Evolutionary conservation across 2,888 invertebrate species (phyloP), one percentile per base, ranked within the genome.

Genomic region (Germaria angustata): DNA sequence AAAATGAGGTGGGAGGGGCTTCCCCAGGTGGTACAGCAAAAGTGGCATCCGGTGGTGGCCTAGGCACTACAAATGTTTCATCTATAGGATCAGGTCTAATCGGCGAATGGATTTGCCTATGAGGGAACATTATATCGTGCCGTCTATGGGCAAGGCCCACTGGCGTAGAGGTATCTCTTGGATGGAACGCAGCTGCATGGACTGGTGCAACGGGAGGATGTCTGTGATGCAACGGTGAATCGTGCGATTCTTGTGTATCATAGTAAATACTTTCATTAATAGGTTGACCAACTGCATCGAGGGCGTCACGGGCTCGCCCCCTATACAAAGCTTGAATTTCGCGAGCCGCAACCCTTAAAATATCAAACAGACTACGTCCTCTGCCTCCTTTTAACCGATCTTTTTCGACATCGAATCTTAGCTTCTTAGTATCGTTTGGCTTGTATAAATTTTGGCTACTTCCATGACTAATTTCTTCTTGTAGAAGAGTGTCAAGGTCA

Each of bases 311-410:
- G n/a, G n/a, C n/a, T n/a, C n/a, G n/a, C n/a, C n/a, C n/a, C n/a
- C n/a, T n/a, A n/a, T n/a, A n/a, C n/a, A n/a, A n/a, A n/a, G n/a
- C n/a, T n/a, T n/a, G n/a, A n/a, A n/a, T n/a, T n/a, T 88, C 87
- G 0, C 63, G 32, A 17, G 88, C 89, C 0, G 88, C 88, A 28
- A 75, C 6, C 0, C 86, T 69, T 2, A 90, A 69, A 28, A 90
- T 89, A 0, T 85, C 84, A 87, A 88, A 89, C 8, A 90, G 86
- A 69, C 86, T 85, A 1, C 81, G 81, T 2, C 2, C 0, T 9
- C 11, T 55, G 2, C 84, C 83, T 13, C 73, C 83, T 66, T 44
- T 73, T 8, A 84, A 39, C 4, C 53, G 69, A 32, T 84, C 80
- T 5, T 84, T 84, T 4, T 80, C 68, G 22, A 87, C 85, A 46